These are phyloP conservation scores for Anoplius nigerrimus DNA, from an alignment of 2,888 invertebrate genomes.

Conservation along the genomic window DNA sequence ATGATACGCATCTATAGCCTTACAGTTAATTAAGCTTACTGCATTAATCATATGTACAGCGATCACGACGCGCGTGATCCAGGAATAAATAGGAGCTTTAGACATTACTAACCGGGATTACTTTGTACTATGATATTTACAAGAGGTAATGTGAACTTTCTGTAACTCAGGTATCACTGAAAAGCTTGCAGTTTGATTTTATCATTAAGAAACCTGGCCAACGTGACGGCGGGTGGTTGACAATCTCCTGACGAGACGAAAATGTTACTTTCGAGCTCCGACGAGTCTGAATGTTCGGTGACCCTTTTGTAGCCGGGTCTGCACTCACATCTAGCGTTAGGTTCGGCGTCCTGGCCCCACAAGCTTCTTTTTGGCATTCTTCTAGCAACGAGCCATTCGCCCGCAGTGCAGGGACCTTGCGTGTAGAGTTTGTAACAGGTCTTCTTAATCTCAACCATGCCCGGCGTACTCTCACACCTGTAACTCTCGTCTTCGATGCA, in stretches of 20 bases:
- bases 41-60: neutral
- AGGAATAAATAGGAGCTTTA: no score
- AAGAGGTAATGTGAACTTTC: no score
- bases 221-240: slow-evolving; percentile 79
- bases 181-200: slow-evolving; percentile 45
- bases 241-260: slow-evolving; percentile 74
- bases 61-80: neutral
- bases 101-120: no score
- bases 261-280: slow-evolving; percentile 69
- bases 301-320: slow-evolving; percentile 80
- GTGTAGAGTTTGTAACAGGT: slow-evolving; percentile 87
- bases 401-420: slow-evolving; percentile 85
- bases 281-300: slow-evolving; percentile 60
- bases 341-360: slow-evolving; percentile 60
- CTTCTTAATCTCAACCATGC: slow-evolving; percentile 81
- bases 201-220: slow-evolving; percentile 81
- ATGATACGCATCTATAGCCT: neutral
- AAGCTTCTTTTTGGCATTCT: slow-evolving; percentile 70
- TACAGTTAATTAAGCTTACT: neutral
- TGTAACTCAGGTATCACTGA: neutral
- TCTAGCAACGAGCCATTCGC: slow-evolving; percentile 82
- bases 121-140: no score
- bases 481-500: slow-evolving; percentile 70
- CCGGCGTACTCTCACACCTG: slow-evolving; percentile 79
- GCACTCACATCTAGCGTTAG: slow-evolving; percentile 81